Evolutionary conservation across 2,797 vertebrate genomes (phyloP), one percentile per base, ranked within the genome.

Genomic region (Mus spretus): DNA sequence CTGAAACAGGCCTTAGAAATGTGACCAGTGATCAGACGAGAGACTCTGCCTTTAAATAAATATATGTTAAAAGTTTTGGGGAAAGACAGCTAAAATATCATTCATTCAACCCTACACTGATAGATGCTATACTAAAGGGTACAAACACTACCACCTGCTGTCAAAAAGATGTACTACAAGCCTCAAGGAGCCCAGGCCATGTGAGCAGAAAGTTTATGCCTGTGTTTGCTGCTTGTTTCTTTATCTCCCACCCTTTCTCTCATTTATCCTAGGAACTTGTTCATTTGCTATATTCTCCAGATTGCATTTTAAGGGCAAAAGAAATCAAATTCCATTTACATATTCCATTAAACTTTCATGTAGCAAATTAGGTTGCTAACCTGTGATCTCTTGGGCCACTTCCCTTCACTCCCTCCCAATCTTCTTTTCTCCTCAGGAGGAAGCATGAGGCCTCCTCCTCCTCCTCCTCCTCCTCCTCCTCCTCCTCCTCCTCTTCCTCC

Each of bases 231-330:
- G 2, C 31, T 44, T 24, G 14, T 44, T 26, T n/a, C 6, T 63
- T 83, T 50, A 37, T 59, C 63, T 65, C 7, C 88, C 24, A 22
- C 0, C 31, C 17, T 59, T 26, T 57, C 1, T 24, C 9, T 91
- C 20, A 10, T 31, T 82, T 44, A 53, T 44, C 50, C 67, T 63
- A 59, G 0, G 7, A 7, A 34, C n/a, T 44, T 37, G 75, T 61
- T 63, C 82, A 22, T 53, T 31, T 40, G 15, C 57, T 74, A n/a
- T 31, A 13, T 57, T 82, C 85, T 89, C 59, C 50, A 37, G 47
- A 61, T 78, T 90, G 37, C 74, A 26, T 65, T 78, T 89, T 83
- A 65, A 90, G 72, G 47, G 4, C 15, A 86, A 94, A 93, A 13
- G 70, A 9, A 77, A 61, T 59, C 26, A 53, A 55, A 80, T 63